Conservation (phyloP, 1,140 invertebrate species). For the Apis cerana region DNA sequence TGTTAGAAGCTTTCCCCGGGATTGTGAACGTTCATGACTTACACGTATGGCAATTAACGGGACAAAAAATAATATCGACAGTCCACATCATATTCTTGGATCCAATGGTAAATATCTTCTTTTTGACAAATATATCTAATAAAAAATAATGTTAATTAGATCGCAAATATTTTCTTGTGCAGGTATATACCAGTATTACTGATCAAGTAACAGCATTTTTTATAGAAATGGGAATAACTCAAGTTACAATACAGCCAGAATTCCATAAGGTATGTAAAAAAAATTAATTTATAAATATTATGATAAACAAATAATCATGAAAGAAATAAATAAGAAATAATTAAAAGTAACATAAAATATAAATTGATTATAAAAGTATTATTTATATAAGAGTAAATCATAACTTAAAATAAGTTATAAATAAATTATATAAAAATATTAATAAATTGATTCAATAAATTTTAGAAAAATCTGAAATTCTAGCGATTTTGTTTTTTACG, state of each 20-base stretch:
- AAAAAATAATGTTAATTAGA: background rate
- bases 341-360: no score
- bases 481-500: no score
- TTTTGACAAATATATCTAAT: constrained; percentile 52
- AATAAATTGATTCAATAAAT: no score
- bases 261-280: constrained; percentile 80
- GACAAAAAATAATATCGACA: constrained; percentile 86
- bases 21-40: constrained; percentile 91
- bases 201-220: constrained; percentile 87
- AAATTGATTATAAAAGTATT: no score
- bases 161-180: background rate
- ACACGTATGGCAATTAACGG: constrained; percentile 90
- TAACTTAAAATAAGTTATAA: no score
- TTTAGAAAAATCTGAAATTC: no score
- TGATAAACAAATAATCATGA: no score
- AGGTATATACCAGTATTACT: constrained; percentile 85
- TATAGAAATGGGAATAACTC: constrained; percentile 87
- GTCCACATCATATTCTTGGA: constrained; percentile 88
- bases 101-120: constrained; percentile 78
- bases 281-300: background rate
- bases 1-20: constrained; percentile 88
- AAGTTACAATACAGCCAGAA: constrained; percentile 90
- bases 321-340: no score
- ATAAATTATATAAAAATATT: no score
- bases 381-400: no score